Base-by-base conservation (phyloP, 2,797 vertebrate species). In the Falco peregrinus region DNA sequence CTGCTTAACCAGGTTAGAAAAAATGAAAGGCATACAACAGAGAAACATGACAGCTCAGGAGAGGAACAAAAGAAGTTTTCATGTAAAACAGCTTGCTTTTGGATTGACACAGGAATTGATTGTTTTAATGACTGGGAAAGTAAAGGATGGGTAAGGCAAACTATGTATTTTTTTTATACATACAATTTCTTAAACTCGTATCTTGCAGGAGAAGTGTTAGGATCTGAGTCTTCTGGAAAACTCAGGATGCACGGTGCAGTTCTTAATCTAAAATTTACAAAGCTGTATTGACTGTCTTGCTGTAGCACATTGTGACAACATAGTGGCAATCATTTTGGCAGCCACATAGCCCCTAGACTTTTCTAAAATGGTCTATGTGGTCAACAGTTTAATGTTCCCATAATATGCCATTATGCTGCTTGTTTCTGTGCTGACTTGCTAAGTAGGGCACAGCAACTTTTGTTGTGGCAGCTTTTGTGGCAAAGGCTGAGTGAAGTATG, bases 71-170 rank as follows among this genome's bases (percentile, higher is more conserved):
- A 75, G 61, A 89, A 20, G 11, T 82, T 95, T 65, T 76, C 41
- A 82, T 59, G 39, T 87, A 68, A 94, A 95, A 41, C 37, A 91
- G 9, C 7, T 56, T 0, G 0, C 31, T 94, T 95, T 64, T 77
- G 67, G 86, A 93, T 87, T 96, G 84, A 95, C 71, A 67, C 4
- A 16, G 14, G 37, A 95, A 75, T 10, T 76, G 48, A 96, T 97
- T 85, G 41, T 48, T 95, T 92, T 94, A 97, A 95, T 10, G 17
- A 79, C 50, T 68, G 18, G 21, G 45, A 75, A 76, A 92, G 25
- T 35, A 84, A 91, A 91, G 29, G 41, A 77, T 57, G 67, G 68
- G 83, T 95, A 65, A 81, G 69, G 79, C 57, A 93, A 87, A 75
- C 71, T 15, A 37, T 19, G 21, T 33, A 8, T 13, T 68, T 93